A percentile compares a stretch with the other conserved stretches of the same genome.
phyloP scores from a whole-genome alignment of 1,140 invertebrate species.

The Scaptomyza montana region DNA sequence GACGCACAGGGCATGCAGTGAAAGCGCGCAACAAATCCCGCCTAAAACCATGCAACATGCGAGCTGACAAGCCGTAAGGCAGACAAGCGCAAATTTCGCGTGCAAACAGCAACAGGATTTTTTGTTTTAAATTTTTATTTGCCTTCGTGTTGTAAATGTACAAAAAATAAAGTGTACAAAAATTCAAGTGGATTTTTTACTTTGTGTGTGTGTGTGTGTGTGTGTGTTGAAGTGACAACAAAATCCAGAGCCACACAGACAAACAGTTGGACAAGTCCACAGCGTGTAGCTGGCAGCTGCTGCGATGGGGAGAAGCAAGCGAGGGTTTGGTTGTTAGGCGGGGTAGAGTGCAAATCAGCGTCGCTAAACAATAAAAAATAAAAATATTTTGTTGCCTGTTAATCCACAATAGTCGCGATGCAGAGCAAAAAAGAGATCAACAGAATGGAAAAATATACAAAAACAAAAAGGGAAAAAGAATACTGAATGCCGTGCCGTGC shows the following conservation, averaged over 20 bases:
- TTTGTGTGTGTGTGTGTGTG: slow-evolving; percentile 53
- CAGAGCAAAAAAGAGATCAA: slow-evolving; percentile 31
- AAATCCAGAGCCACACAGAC: slow-evolving; percentile 61
- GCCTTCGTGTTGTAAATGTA: slow-evolving; percentile 61
- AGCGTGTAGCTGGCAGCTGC: slow-evolving; percentile 1
- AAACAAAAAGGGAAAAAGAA: slow-evolving; percentile 4
- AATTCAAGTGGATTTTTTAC: slow-evolving; percentile 80
- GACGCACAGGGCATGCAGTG: slow-evolving; percentile 26
- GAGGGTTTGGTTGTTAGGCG: too few relatives aligned
- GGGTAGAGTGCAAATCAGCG: slow-evolving; percentile 66
- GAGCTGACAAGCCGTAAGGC: slow-evolving; percentile 81
- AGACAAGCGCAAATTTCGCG: slow-evolving; percentile 81
- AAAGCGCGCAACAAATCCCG: slow-evolving; percentile 68
- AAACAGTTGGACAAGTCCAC: slow-evolving; percentile 55
- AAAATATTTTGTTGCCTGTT: slow-evolving; percentile 79
- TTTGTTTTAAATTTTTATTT: slow-evolving; percentile 22
- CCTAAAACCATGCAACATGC: slow-evolving; percentile 82
- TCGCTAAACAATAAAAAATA: slow-evolving; percentile 80
- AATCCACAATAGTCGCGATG: slow-evolving; percentile 64
- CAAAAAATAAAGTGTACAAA: slow-evolving; percentile 79
- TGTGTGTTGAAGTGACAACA: slow-evolving; percentile 81
- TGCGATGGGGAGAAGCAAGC: too few relatives aligned
- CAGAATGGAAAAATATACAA: slow-evolving; percentile 29
- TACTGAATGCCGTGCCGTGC: slow-evolving; percentile 29
- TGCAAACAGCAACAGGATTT: slow-evolving; percentile 69